Evolutionary conservation across 2,113 vertebrate genomes (phyloP), one percentile per base, ranked within the genome.

Genomic region (Colossoma macropomum): DNA sequence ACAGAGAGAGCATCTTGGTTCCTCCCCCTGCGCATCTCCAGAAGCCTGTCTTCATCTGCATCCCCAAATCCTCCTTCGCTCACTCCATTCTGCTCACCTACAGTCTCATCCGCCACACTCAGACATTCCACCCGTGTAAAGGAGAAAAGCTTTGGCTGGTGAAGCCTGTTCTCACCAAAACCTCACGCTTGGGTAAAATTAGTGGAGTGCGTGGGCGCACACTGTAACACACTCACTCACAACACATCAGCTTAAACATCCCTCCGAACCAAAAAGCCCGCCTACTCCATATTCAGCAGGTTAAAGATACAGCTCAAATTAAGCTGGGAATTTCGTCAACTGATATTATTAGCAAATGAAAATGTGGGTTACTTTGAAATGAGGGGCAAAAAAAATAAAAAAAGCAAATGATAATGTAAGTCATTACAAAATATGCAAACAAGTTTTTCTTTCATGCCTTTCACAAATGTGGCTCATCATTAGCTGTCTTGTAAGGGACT

Each of bases 181-280:
- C 38, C 79, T 78, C 62, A 69, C 69, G 50, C 84, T 75, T 23
- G 78, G 65, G 63, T 82, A 86, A 88, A 88, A 86, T 88, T 88
- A 88, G 84, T 66, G 32, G 48, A 77, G 75, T 50, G 79, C 74
- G 84, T 86, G 87, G 84, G 87, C 75, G 34, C 75, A 72, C 71
- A 76, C 70, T 74, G 85, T 74, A 84, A 77, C 30, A 68, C 77
- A 59, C 82, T 78, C 76, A n/a, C 82, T 86, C 73, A 84, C 83
- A 84, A 79, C 65, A 79, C 79, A 82, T 79, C 79, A 84, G 60
- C 79, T 62, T 78, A 84, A 86, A 87, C 75, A 69, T 75, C 82
- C 60, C 78, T 81, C 45, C 77, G n/a, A 79, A 87, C 48, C 69
- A 69, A 71, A 79, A 86, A 79, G 70, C 76, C 82, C 75, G 71